A percentile compares a stretch with the other conserved stretches of the same genome.
phyloP scores from a whole-genome alignment of 2,113 vertebrate species.

The Triplophysa tibetana region DNA sequence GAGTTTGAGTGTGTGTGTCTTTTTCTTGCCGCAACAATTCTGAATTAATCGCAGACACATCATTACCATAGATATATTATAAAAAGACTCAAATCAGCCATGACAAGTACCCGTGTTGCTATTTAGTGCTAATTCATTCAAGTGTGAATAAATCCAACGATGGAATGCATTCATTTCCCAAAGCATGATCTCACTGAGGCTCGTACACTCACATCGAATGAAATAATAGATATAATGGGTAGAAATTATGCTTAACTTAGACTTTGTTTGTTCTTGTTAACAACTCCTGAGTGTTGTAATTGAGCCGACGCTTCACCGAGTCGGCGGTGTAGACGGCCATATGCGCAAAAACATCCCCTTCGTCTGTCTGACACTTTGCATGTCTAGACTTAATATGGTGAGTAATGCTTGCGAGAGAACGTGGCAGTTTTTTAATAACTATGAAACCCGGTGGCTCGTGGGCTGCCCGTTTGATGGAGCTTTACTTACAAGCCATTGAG shows the following conservation, averaged over 20 bases:
- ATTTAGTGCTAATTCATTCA: slow-evolving; percentile 10
- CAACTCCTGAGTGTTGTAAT: slow-evolving; percentile 15
- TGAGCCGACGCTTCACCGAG: slow-evolving; percentile 10
- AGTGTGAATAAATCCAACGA: not conserved
- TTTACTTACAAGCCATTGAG: slow-evolving; percentile 75
- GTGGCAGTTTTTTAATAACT: slow-evolving; percentile 53
- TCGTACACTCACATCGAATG: slow-evolving; percentile 1
- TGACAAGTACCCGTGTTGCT: not conserved
- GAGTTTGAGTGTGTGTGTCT: not conserved
- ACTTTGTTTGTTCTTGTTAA: slow-evolving; percentile 22
- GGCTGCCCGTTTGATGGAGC: slow-evolving; percentile 61
- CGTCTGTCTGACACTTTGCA: not conserved
- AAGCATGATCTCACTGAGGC: slow-evolving; percentile 16
- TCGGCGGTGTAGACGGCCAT: not conserved
- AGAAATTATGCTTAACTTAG: slow-evolving; percentile 24
- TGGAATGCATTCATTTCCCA: not conserved
- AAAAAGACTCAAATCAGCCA: not conserved
- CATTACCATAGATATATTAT: not conserved
- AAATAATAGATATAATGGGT: slow-evolving; percentile 33
- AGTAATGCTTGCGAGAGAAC: slow-evolving; percentile 30
- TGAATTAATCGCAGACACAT: not conserved
- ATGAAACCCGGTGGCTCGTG: not conserved
- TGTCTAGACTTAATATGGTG: slow-evolving; percentile 32
- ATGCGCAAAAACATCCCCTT: not conserved
- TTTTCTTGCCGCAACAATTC: not conserved